Percentiles rank a stretch among this genome's conserved stretches.
These are phyloP conservation scores for Cenopis cana DNA, from an alignment of 2,888 invertebrate genomes.

Conservation along the genomic window DNA sequence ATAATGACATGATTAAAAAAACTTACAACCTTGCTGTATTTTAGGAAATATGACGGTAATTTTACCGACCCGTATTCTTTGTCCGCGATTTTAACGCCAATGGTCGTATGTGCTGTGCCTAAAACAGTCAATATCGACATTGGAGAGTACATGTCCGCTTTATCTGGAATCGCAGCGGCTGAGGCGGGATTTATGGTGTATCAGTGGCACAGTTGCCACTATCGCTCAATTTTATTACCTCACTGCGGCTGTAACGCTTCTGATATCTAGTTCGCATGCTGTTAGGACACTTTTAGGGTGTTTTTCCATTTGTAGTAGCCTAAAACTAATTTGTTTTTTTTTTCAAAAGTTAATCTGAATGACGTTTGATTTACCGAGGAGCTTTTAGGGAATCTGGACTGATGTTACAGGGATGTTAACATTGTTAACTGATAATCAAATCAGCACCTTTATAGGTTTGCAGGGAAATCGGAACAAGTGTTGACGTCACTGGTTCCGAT, in stretches of 20 bases:
- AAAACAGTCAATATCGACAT: constrained; percentile 16
- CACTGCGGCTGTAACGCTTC: constrained; percentile 45
- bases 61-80: no score
- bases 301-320: not conserved
- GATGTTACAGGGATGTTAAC: no score
- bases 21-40: no score
- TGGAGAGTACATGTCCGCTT: not conserved
- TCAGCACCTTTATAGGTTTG: no score
- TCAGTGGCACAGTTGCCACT: constrained; percentile 57
- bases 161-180: constrained; percentile 22
- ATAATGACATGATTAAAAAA: no score
- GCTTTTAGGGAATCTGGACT: no score
- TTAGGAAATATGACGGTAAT: no score
- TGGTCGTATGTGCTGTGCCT: not conserved
- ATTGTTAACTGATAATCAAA: no score
- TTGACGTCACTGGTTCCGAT: no score
- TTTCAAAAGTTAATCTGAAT: not conserved
- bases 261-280: constrained; percentile 8
- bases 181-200: constrained; percentile 55
- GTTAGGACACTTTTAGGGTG: constrained; percentile 5
- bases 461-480: no score
- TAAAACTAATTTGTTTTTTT: not conserved
- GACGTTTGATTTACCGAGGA: not conserved
- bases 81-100: no score
- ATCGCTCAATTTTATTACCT: constrained; percentile 61